A percentile compares a stretch with the other conserved stretches of the same genome.
These are phyloP conservation scores for Pachypsylla venusta DNA, from an alignment of 1,140 invertebrate species.

Conservation along the genomic window DNA sequence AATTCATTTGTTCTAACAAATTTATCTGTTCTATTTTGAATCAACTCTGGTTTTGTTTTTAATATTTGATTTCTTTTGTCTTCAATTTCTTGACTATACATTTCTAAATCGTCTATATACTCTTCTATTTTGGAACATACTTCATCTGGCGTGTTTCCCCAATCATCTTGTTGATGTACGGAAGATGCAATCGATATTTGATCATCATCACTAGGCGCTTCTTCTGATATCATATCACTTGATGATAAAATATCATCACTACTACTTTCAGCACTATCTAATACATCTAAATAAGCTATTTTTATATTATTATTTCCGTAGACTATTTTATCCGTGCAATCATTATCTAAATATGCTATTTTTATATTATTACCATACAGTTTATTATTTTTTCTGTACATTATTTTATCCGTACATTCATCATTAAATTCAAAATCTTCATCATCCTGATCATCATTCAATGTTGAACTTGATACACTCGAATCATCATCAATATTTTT, in stretches of 20 bases:
- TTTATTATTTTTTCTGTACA: too few relatives aligned
- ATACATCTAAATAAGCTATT: slow-evolving; percentile 21
- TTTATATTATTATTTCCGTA: not conserved
- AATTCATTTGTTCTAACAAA: slow-evolving; percentile 4
- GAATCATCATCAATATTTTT: not conserved
- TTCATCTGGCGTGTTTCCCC: slow-evolving; percentile 4
- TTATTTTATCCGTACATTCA: not conserved
- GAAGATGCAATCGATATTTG: not conserved
- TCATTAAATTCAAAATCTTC: slow-evolving; percentile 5
- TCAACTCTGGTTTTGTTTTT: too few relatives aligned
- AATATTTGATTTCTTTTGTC: not conserved
- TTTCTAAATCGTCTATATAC: slow-evolving; percentile 6
- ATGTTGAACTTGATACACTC: not conserved
- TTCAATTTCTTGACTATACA: slow-evolving; percentile 1
- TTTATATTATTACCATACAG: slow-evolving; percentile 10
- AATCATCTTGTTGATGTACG: not conserved
- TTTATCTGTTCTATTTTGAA: not conserved
- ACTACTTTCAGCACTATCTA: slow-evolving; percentile 17
- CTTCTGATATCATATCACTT: not conserved
- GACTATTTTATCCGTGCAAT: not conserved
- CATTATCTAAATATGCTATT: slow-evolving; percentile 21
- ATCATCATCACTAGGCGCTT: not conserved
- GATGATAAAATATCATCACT: slow-evolving; percentile 1
- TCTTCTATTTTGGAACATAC: not conserved
- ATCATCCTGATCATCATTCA: not conserved